Base-by-base conservation (phyloP, 2,113 vertebrate genomes). In the Oostethus manadensis region DNA sequence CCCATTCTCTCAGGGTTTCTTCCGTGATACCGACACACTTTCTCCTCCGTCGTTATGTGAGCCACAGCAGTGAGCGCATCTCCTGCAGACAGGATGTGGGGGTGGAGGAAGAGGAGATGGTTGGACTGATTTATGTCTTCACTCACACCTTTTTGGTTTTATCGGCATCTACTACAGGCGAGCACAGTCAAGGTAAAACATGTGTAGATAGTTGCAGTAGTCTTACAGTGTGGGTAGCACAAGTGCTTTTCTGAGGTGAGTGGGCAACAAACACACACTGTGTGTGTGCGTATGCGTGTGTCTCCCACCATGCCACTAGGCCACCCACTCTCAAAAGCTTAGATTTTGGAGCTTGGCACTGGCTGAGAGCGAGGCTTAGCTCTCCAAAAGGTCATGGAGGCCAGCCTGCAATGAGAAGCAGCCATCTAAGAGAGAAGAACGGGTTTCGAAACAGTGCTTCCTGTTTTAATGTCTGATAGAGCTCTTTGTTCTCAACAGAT, bases 331-430 rank as follows among this genome's bases (percentile, higher is more conserved):
- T 74, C 49, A 35, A 68, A 59, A 77, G 80, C 73, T 76, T 79
- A 80, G 77, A 73, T 76, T 64, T 48, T 74, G 83, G 83, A 84
- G 83, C 71, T 78, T 82, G 82, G 85, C 79, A 83, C 79, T 76
- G 70, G 75, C 57, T 70, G 66, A 75, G 74, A 77, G 81, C 72
- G 77, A 80, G 77, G 79, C 81, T 80, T 61, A 70, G 76, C 69
- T 67, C 62, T 60, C 20, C 18, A 58, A 68, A 60, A 71, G 67
- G 49, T 65, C 38, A 57, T 1, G 43, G 56, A 29, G 42, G 56
- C 10, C 40, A 44, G 40, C 55, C 20, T 7, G 38, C 51, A 26
- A 53, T n/a, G 50, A 51, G 50, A 53, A 26, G 23, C 50, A 8
- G 50, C 50, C 50, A 51, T 60, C 56, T 42, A 60, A 68, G 56